Conservation (phyloP, 2,113 vertebrate species). For the Leucosticte australis region DNA sequence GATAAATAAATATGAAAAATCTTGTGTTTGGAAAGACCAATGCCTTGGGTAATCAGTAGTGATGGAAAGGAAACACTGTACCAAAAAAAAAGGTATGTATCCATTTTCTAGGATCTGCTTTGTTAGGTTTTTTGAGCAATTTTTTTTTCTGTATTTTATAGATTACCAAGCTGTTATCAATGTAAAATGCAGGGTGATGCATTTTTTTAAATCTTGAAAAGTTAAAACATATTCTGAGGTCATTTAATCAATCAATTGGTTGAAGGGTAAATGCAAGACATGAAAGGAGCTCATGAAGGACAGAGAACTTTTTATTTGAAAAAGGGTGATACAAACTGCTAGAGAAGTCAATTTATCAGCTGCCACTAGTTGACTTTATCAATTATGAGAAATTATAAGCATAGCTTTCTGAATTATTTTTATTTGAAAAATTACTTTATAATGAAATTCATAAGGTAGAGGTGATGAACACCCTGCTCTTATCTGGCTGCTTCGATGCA, state of each 20-base stretch:
- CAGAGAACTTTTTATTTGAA: neutral
- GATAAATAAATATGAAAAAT: constrained; percentile 26
- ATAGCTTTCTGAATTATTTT: neutral
- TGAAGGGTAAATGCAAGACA: neutral
- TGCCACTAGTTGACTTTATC: neutral
- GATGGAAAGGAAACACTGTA: constrained; percentile 10
- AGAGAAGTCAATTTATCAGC: neutral
- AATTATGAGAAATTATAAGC: neutral
- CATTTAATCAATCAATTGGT: neutral
- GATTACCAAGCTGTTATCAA: neutral
- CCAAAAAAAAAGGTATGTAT: neutral
- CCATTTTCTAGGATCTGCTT: neutral
- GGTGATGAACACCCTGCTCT: neutral
- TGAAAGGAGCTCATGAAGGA: neutral
- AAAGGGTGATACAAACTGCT: neutral
- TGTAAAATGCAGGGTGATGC: neutral
- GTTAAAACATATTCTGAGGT: neutral
- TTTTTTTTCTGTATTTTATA: neutral
- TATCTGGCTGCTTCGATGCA: neutral
- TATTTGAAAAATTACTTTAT: neutral
- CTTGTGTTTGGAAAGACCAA: neutral
- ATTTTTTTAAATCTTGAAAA: neutral
- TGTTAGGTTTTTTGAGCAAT: neutral
- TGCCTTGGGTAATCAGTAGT: constrained; percentile 20
- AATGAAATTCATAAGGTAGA: neutral